Conservation (phyloP, 1,140 invertebrate species). For the Acromyrmex heyeri region DNA sequence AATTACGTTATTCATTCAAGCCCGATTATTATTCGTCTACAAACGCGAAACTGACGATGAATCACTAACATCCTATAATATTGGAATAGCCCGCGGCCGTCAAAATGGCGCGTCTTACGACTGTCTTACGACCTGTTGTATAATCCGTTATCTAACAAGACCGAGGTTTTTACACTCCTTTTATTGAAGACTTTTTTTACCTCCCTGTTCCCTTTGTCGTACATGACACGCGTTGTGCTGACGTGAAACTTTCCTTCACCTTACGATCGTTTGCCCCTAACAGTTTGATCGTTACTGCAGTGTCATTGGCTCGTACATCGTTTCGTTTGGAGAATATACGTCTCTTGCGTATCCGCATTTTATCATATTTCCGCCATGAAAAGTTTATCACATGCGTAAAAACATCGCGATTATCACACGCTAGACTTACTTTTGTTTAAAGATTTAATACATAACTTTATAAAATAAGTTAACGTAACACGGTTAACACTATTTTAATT, state of each 20-base stretch:
- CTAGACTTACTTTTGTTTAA: neutral
- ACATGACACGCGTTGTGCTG: conserved; percentile 9
- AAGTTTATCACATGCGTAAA: conserved; percentile 7
- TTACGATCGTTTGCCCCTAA: conserved; percentile 29
- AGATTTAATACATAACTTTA: neutral
- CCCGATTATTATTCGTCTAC: conserved; percentile 7
- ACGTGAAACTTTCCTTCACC: neutral
- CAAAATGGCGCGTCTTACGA: conserved; percentile 46
- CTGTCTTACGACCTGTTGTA: conserved; percentile 55
- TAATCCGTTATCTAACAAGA: conserved; percentile 61
- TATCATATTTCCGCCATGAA: conserved; percentile 31
- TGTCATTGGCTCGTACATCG: conserved; percentile 33
- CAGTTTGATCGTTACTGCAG: conserved; percentile 36
- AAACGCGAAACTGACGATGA: conserved; percentile 16
- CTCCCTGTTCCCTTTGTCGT: conserved; percentile 1
- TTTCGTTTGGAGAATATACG: neutral
- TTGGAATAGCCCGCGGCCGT: neutral
- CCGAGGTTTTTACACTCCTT: conserved; percentile 35
- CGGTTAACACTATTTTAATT: neutral
- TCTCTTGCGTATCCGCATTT: conserved; percentile 6
- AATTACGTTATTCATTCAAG: neutral
- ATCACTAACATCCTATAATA: neutral
- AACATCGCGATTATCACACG: neutral
- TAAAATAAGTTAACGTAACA: too few species aligned
- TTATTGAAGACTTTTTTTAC: conserved; percentile 28